A percentile compares a stretch with the other conserved stretches of the same genome.
Evolutionary conservation across 1,140 invertebrate genomes (phyloP).

Genomic region (Megalonaias nervosa): DNA sequence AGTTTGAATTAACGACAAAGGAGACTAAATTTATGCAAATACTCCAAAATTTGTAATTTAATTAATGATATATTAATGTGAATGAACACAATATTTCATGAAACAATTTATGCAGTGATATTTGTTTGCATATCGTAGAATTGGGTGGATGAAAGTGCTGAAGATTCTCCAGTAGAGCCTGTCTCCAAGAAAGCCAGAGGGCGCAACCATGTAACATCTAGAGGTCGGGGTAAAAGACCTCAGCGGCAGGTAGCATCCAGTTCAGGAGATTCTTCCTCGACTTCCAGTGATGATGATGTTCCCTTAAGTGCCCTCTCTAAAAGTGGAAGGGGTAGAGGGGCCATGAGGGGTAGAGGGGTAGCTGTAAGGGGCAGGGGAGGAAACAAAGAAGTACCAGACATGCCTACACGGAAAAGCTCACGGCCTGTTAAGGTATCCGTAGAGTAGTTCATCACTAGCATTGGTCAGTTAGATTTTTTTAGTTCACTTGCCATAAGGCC

Average conservation of each 20-base stretch:
- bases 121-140: not conserved
- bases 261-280: conserved; percentile 5
- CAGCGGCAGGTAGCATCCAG: not conserved
- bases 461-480: too few relatives aligned
- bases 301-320: conserved; percentile 17
- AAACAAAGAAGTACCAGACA: not conserved
- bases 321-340: not conserved
- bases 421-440: too few relatives aligned
- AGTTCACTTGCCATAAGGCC: too few relatives aligned
- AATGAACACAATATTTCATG: too few relatives aligned
- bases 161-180: conserved; percentile 20
- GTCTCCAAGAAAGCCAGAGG: conserved; percentile 22
- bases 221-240: conserved; percentile 17
- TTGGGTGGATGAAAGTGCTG: conserved; percentile 24
- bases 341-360: not conserved
- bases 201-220: conserved; percentile 26
- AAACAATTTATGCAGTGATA: too few relatives aligned
- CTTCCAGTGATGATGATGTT: conserved; percentile 23
- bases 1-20: too few relatives aligned
- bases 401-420: too few relatives aligned
- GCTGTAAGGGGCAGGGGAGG: not conserved
- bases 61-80: too few relatives aligned
- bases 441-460: too few relatives aligned
- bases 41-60: too few relatives aligned
- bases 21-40: too few relatives aligned